phyloP scores from a whole-genome alignment of 2,888 invertebrate genomes.

The Aelia acuminata region DNA sequence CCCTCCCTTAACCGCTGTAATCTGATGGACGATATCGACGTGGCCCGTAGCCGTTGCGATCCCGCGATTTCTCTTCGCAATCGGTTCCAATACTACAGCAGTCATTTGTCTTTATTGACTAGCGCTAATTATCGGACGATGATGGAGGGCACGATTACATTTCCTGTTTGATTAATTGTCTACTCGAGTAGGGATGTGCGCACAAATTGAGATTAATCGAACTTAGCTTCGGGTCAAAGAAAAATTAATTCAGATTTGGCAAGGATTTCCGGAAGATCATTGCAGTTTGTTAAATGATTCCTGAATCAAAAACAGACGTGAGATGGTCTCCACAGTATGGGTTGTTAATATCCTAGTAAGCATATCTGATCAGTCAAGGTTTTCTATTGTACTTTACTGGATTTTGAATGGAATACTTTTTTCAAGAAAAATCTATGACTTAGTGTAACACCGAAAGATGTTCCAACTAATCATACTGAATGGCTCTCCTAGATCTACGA shows the following conservation, averaged over 20 bases:
- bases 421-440: too few species aligned
- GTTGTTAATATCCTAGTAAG: neutral
- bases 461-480: too few species aligned
- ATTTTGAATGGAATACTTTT: too few species aligned
- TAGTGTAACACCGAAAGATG: too few species aligned
- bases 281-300: neutral
- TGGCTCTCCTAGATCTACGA: too few species aligned
- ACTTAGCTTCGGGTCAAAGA: neutral
- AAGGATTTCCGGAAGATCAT: neutral
- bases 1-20: slow-evolving; percentile 46
- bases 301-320: neutral
- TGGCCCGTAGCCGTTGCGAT: neutral
- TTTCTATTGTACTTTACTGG: neutral
- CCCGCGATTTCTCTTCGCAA: neutral
- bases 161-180: slow-evolving; percentile 13
- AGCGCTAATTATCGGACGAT: slow-evolving; percentile 5
- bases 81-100: neutral
- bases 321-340: neutral
- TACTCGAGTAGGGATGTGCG: neutral
- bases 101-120: slow-evolving; percentile 16
- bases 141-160: slow-evolving; percentile 21
- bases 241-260: neutral
- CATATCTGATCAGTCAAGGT: neutral
- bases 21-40: slow-evolving; percentile 59
- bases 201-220: neutral